Evolutionary conservation across 35 echinoderm and acorn worm species (phyloP), one percentile per base, ranked within the genome.

Genomic region (Heliocidaris tuberculata): DNA sequence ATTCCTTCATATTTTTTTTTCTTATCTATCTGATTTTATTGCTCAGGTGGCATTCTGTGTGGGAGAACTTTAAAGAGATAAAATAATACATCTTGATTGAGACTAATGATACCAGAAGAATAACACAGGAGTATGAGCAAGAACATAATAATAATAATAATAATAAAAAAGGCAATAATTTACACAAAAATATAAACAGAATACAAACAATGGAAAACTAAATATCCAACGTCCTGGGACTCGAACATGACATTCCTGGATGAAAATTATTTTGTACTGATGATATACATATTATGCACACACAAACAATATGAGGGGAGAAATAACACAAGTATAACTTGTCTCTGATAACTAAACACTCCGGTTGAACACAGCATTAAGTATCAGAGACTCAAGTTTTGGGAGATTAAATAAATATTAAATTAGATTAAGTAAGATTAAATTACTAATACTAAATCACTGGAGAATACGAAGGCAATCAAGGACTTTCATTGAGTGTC

Each of bases 31-130:
- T 47, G 31, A 47, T 89, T 89, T 89, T 89, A 89, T 89, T 89
- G 87, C 87, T 89, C 87, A 89, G 10, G 87, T 89, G 87, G 87
- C 87, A 89, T 89, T 89, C 31, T 89, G 87, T 89, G 87, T 89
- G 87, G 87, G 87, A 24, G 21, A 78, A 27, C 65, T 78, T 78
- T 78, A 78, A n/a, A 19, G 65, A 78, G 27, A 78, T 78, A 78
- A 24, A 78, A 78, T 78, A 78, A 78, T n/a, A 78, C 65, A n/a
- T 78, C 65, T 78, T 78, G 65, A 78, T 78, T 78, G 65, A 78
- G 65, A 8, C 65, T 78, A 2, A 78, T 8, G 27, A 27, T 78
- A 78, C 65, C 65, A 78, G 65, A 78, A 78, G 7, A 78, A 78
- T 78, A 78, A 78, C 15, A 19, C 35, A 19, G 27, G 21, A 78